Evolutionary conservation across 2,113 vertebrate genomes (phyloP).

Genomic region (Cephalopholis sonnerati): DNA sequence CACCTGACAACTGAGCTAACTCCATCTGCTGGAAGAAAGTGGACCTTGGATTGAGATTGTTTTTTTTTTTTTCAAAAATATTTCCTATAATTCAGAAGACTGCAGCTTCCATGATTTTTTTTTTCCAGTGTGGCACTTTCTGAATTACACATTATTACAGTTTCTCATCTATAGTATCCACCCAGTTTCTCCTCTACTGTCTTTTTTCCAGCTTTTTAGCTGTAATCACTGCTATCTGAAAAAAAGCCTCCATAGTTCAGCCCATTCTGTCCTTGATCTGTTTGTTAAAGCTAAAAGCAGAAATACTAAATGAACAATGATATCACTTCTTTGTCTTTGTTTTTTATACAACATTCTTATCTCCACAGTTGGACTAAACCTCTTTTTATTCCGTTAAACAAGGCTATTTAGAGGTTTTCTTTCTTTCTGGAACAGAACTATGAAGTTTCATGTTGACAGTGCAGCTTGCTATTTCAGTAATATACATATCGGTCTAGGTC

Average conservation of each 20-base stretch:
- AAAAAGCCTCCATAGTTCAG: neutral
- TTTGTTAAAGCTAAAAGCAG: neutral
- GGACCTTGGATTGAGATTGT: neutral
- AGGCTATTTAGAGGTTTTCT: neutral
- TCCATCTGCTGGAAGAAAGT: neutral
- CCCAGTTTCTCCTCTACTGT: neutral
- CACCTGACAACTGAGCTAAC: neutral
- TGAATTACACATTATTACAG: neutral
- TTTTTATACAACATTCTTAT: neutral
- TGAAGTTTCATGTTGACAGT: neutral
- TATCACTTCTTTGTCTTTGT: neutral
- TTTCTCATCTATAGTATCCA: neutral
- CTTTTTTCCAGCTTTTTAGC: neutral
- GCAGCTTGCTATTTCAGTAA: neutral
- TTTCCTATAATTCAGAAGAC: neutral
- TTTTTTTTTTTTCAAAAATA: neutral
- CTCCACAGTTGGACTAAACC: neutral
- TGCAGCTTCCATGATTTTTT: neutral
- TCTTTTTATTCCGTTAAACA: neutral
- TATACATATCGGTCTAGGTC: neutral
- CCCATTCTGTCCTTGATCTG: neutral
- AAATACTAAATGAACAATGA: neutral
- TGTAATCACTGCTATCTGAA: neutral
- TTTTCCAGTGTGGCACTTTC: neutral
- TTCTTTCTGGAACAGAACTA: neutral